Conservation (phyloP, 2,113 vertebrate species). For the Cryptomyrus ogoouensis region DNA sequence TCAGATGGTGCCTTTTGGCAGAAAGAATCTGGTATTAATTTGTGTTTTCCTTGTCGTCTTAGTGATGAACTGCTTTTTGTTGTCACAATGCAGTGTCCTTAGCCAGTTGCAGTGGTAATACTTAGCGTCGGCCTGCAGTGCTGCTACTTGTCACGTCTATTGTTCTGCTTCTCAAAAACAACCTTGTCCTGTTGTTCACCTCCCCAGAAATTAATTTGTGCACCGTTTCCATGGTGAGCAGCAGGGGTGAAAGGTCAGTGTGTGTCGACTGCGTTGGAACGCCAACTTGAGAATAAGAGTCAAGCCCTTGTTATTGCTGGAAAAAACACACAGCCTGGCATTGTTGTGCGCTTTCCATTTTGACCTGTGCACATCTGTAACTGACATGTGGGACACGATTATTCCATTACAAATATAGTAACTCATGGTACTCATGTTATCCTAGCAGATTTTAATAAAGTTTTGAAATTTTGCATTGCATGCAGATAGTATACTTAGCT, state of each 20-base stretch:
- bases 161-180: slow-evolving; percentile 53
- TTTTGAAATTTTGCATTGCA: not conserved
- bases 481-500: not conserved
- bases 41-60: not conserved
- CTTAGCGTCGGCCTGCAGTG: slow-evolving; percentile 42
- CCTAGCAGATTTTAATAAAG: not conserved
- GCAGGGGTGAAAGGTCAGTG: slow-evolving; percentile 46
- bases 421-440: not conserved
- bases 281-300: slow-evolving; percentile 61
- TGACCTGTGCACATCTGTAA: slow-evolving; percentile 60
- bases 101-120: not conserved
- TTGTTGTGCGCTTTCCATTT: slow-evolving; percentile 64
- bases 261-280: slow-evolving; percentile 49
- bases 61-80: not conserved
- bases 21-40: not conserved
- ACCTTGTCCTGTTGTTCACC: slow-evolving; percentile 48
- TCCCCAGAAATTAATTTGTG: slow-evolving; percentile 54
- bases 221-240: slow-evolving; percentile 38
- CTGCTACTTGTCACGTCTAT: slow-evolving; percentile 47
- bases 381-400: not conserved
- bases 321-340: slow-evolving; percentile 48
- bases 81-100: not conserved
- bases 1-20: not conserved
- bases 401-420: not conserved
- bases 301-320: slow-evolving; percentile 60